Percentiles rank a stretch among this genome's conserved stretches.
These are phyloP conservation scores for Pionites leucogaster DNA, from an alignment of 2,113 vertebrate genomes.

Conservation along the genomic window DNA sequence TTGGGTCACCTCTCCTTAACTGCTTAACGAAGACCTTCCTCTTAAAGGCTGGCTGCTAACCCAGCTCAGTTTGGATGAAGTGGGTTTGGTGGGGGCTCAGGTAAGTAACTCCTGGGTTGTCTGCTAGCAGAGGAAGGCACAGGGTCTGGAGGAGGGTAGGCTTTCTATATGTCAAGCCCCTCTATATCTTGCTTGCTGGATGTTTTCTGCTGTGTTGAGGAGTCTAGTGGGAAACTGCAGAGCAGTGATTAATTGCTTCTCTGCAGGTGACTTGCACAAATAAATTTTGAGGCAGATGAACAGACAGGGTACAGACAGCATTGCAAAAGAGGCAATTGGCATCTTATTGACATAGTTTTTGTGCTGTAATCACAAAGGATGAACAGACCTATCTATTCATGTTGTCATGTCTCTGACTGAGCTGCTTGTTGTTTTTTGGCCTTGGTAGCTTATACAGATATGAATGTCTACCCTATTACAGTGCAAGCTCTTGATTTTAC, in stretches of 20 bases:
- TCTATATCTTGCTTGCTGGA: neutral
- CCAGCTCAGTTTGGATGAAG: fast-evolving
- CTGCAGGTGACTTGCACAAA: neutral
- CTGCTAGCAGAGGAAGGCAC: neutral
- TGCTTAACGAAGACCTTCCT: neutral
- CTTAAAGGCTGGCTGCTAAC: neutral
- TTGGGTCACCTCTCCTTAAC: neutral
- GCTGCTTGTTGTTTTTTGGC: neutral
- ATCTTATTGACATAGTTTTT: neutral
- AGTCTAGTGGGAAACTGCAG: neutral
- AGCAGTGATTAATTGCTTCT: neutral
- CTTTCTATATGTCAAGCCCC: fast-evolving
- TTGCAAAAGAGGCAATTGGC: neutral
- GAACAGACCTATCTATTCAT: no score
- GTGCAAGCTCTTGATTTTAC: neutral
- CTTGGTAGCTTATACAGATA: neutral
- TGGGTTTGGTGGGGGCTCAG: fast-evolving
- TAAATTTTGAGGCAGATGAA: neutral
- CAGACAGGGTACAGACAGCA: neutral
- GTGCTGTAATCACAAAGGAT: neutral
- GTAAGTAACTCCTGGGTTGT: neutral
- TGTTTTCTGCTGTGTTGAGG: neutral
- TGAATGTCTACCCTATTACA: neutral
- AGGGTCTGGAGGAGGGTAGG: neutral
- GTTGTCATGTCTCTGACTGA: neutral